These are phyloP conservation scores for Himalopsyche anomala DNA, from an alignment of 2,888 invertebrate genomes.

Conservation along the genomic window DNA sequence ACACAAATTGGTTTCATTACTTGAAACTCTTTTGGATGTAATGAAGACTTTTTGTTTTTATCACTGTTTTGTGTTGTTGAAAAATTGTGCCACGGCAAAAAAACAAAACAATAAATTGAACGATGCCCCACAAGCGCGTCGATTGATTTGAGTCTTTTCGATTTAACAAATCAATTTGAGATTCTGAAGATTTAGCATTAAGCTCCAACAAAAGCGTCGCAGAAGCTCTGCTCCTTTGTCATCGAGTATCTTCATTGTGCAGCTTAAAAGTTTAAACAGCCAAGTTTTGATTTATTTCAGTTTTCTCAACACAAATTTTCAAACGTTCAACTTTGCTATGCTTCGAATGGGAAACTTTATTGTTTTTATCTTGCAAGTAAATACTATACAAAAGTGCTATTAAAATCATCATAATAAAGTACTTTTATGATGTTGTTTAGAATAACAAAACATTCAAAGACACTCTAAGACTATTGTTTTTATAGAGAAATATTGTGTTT, in stretches of 20 bases:
- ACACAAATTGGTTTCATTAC: no score
- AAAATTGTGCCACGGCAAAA: no score
- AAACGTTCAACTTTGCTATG: slow-evolving; percentile 64
- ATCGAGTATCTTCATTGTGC: slow-evolving; percentile 64
- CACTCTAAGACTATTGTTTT: no score
- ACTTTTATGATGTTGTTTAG: no score
- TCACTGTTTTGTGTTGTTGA: no score
- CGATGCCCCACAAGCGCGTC: not conserved
- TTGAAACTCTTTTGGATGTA: no score
- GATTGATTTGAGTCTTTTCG: slow-evolving; percentile 24
- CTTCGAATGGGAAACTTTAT: slow-evolving; percentile 60
- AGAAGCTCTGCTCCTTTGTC: slow-evolving; percentile 59
- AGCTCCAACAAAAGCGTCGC: slow-evolving; percentile 40
- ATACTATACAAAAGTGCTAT: not conserved
- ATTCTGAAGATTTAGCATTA: slow-evolving; percentile 14
- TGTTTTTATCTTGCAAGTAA: slow-evolving; percentile 62
- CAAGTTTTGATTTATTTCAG: slow-evolving; percentile 66
- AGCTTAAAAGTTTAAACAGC: slow-evolving; percentile 64
- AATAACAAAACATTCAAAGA: no score
- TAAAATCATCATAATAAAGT: no score
- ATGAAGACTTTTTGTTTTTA: no score
- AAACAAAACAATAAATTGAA: slow-evolving; percentile 8
- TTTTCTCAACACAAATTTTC: slow-evolving; percentile 62
- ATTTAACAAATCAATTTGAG: slow-evolving; percentile 28
- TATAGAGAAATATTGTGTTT: no score